Evolutionary conservation across 2,888 invertebrate genomes (phyloP).

Genomic region (Neoaliturus tenellus): DNA sequence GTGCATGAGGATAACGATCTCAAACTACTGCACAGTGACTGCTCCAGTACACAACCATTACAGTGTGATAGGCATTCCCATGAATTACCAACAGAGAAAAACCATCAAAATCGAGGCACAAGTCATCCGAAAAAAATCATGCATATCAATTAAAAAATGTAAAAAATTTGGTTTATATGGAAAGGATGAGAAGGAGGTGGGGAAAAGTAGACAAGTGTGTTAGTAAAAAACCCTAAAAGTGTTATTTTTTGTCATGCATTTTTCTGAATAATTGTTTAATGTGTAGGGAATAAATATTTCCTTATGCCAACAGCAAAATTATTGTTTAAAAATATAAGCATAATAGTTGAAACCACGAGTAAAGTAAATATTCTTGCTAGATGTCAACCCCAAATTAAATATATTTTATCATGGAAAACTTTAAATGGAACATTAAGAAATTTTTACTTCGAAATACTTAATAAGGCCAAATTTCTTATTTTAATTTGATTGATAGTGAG

Average conservation of each 20-base stretch:
- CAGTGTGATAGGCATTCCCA: too few relatives aligned
- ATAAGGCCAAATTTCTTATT: too few relatives aligned
- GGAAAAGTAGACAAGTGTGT: slow-evolving; percentile 32
- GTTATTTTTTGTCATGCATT: not conserved
- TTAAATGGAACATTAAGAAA: too few relatives aligned
- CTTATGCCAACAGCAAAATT: too few relatives aligned
- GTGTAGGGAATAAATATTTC: too few relatives aligned
- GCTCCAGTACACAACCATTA: slow-evolving; percentile 53
- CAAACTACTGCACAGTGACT: slow-evolving; percentile 73
- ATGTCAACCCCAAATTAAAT: too few relatives aligned
- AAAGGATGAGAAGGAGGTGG: slow-evolving; percentile 60
- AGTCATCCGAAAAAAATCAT: slow-evolving; percentile 41
- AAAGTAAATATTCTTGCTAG: too few relatives aligned
- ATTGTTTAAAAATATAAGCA: too few relatives aligned
- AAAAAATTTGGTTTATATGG: slow-evolving; percentile 49
- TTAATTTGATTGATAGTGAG: too few relatives aligned
- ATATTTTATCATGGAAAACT: too few relatives aligned
- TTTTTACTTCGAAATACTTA: too few relatives aligned
- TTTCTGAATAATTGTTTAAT: not conserved
- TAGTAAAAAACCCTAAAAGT: slow-evolving; percentile 60
- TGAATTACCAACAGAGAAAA: slow-evolving; percentile 9
- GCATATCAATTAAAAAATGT: not conserved
- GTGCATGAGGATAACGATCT: slow-evolving; percentile 73
- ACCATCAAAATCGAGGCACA: slow-evolving; percentile 25
- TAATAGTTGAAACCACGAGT: too few relatives aligned